Base-by-base conservation (phyloP, 2,888 invertebrate species). In the Allacma fusca region DNA sequence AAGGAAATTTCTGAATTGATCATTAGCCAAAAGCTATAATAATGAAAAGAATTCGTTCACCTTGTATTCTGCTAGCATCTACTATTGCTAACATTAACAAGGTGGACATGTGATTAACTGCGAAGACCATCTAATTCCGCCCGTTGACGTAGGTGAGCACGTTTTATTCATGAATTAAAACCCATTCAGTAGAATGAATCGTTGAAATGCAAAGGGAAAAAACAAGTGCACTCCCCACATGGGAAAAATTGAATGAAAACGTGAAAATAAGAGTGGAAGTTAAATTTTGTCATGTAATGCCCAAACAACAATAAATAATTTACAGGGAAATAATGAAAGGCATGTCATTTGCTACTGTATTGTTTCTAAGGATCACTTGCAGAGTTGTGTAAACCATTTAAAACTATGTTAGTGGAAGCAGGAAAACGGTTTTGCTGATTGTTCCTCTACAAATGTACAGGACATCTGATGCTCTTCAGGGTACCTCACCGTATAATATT, bases 271-370 rank as follows among this genome's bases (percentile, higher is more conserved):
- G 23, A 29, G 68, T 68, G 68, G 65, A 68, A 28, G 68, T 21
- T 13, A n/a, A 40, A 68, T 68, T 68, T 68, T 40, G 68, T 68
- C 68, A 68, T 68, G 43, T 40, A 68, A 68, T 68, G 29, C 65
- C 23, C 40, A 68, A 40, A 21, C 40, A 40, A 34, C 68, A 68
- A 68, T 34, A 68, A 68, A 71, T 16, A 57, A 57, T 50, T 71
- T 50, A 73, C 62, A 44, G 24, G 75, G 28, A 74, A 43, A 74
- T 64, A 74, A 62, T 74, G 64, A 75, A 64, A 75, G 67, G 67
- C 75, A 75, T 75, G 75, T 75, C 75, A 75, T 75, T 75, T 24
- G 65, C 65, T 75, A 64, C 67, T 71, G 50, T 65, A 75, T 75
- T 75, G 75, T 75, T 21, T 50, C 9, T 26, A 64, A 29, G 23